Base-by-base conservation (phyloP, 2,888 invertebrate genomes). In the Amiota minor region DNA sequence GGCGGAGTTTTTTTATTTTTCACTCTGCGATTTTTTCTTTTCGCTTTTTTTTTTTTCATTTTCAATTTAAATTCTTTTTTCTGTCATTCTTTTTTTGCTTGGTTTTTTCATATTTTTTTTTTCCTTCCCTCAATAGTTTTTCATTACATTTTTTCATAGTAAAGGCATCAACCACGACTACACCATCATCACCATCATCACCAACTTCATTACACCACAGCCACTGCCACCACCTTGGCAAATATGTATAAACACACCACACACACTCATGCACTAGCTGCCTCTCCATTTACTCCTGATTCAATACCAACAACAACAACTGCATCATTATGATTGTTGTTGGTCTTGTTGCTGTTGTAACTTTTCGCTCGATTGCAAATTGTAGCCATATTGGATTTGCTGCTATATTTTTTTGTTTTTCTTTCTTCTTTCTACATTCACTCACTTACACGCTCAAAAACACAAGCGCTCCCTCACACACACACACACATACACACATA, bases 1-100 rank as follows among this genome's bases (percentile, higher is more conserved):
- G 88, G 88, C 88, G 88, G 88, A 88, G 88, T 88, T 88, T 88
- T 87, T 87, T 87, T 82, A 35, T 80, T 79, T 78, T 50, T 73
- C 65, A 45, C 68, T 35, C 62, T 77, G 68, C 71, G 65, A 80
- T 75, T 82, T 69, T 55, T 68, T 64, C 14, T 72, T 74, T 20
- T 59, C 64, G 71, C 61, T 65, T 12, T 74, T 50, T n/a, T n/a
- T n/a, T n/a, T n/a, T 59, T 20, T 76, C 67, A 72, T 71, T 53
- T 12, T 53, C n/a, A 2, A n/a, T 53, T n/a, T 53, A 9, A 53
- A n/a, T 53, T 53, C 53, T 12, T n/a, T 53, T 53, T 46, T 12
- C 12, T 70, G 50, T 62, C 45, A 49, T 53, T 68, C 64, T 75
- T 73, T 71, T 70, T 64, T 71, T 35, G 45, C 35, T 59, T 64